phyloP scores from a whole-genome alignment of 2,113 vertebrate species.

The Bubo scandiacus region DNA sequence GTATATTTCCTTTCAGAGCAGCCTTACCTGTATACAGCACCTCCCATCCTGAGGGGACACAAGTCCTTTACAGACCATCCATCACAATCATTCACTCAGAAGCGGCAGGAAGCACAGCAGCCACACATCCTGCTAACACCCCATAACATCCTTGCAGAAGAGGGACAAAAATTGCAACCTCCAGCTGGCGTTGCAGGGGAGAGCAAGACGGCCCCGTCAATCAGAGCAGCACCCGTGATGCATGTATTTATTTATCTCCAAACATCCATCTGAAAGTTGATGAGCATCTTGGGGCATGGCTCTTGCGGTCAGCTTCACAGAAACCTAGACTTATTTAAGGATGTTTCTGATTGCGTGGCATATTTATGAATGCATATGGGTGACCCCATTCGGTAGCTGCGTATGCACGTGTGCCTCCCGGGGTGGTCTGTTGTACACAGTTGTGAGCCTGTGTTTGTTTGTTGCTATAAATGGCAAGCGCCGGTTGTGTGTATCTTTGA shows the following conservation, averaged over 20 bases:
- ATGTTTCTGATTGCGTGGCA: background rate
- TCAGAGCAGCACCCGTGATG: background rate
- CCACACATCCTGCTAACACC: background rate
- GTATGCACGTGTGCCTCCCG: accelerated
- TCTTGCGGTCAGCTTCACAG: background rate
- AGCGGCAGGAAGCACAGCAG: background rate
- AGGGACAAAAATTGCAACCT: background rate
- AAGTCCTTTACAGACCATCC: background rate
- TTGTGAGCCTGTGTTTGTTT: background rate
- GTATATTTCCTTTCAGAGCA: background rate
- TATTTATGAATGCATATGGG: background rate
- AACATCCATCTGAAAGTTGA: background rate
- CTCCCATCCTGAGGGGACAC: background rate
- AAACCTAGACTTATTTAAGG: background rate
- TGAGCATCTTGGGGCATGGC: accelerated
- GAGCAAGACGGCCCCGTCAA: background rate
- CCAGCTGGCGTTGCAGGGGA: background rate
- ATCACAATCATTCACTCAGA: background rate
- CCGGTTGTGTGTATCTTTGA: background rate
- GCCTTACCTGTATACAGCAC: background rate
- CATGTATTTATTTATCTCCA: background rate
- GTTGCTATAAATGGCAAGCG: background rate
- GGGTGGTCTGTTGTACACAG: background rate
- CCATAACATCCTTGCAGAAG: background rate
- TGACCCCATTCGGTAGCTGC: background rate